Percentiles rank a stretch among this genome's conserved stretches.
Evolutionary conservation across 2,797 vertebrate species (phyloP).

Genomic region (Sciurus carolinensis): DNA sequence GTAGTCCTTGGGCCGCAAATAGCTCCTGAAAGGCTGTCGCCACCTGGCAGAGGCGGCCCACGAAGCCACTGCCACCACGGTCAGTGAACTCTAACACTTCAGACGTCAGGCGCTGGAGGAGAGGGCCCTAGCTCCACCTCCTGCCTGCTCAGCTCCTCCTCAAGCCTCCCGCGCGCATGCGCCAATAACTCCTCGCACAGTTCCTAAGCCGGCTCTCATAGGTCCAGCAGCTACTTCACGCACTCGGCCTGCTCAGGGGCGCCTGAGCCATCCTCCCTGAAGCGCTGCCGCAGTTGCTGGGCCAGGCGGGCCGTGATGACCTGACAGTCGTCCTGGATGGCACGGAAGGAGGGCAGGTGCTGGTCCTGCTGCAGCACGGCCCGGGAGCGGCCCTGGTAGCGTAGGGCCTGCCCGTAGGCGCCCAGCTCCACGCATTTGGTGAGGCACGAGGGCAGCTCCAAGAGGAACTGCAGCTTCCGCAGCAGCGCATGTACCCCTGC

Average conservation of each 20-base stretch:
- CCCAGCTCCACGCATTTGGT: conserved; percentile 96
- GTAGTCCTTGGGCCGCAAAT: conserved; percentile 92
- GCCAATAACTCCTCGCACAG: conserved; percentile 97
- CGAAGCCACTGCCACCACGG: conserved; percentile 96
- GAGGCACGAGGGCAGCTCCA: conserved; percentile 96
- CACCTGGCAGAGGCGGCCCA: conserved; percentile 96
- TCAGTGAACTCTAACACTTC: conserved; percentile 98
- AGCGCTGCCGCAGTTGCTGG: conserved; percentile 94
- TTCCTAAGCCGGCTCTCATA: conserved; percentile 96
- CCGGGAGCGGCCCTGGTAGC: conserved; percentile 93
- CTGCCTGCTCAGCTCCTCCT: conserved; percentile 92
- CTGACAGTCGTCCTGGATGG: conserved; percentile 98
- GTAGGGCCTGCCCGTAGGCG: conserved; percentile 94
- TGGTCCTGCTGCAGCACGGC: conserved; percentile 97
- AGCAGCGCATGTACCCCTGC: conserved; percentile 96
- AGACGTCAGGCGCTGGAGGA: conserved; percentile 89
- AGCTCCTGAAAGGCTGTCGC: conserved; percentile 95
- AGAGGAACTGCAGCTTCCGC: conserved; percentile 97
- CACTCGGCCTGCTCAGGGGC: conserved; percentile 96
- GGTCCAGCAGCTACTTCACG: conserved; percentile 95
- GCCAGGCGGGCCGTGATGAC: conserved; percentile 96
- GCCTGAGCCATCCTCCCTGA: conserved; percentile 94
- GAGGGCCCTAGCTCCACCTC: conserved; percentile 88
- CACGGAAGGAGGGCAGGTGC: conserved; percentile 97
- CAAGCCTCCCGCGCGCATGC: conserved; percentile 93